These are phyloP conservation scores for Oscheius sp. DNA, from an alignment of 2,888 invertebrate genomes.

Conservation along the genomic window DNA sequence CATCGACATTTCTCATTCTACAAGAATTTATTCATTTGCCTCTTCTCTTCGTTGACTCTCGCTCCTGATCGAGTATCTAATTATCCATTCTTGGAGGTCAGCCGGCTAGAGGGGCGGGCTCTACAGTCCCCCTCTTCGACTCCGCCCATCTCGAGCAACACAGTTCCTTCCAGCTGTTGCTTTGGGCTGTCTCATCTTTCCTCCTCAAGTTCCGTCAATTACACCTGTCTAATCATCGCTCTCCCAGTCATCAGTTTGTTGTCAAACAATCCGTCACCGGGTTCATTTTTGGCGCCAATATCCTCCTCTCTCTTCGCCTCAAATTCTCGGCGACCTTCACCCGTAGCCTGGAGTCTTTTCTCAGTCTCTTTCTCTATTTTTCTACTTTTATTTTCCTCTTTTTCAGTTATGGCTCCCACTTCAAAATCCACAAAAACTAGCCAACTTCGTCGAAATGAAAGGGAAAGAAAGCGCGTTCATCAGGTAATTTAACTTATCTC, in stretches of 20 bases:
- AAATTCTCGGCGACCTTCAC: too few relatives aligned
- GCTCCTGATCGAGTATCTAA: constrained; percentile 21
- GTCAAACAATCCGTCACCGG: background rate
- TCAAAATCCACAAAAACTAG: constrained; percentile 37
- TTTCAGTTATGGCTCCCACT: constrained; percentile 19
- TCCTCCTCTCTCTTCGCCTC: background rate
- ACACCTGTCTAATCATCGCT: background rate
- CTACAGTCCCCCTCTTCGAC: constrained; percentile 5
- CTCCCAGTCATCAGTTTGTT: too few relatives aligned
- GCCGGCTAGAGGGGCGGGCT: background rate
- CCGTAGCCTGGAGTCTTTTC: too few relatives aligned
- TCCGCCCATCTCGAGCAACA: constrained; percentile 4
- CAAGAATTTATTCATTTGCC: background rate
- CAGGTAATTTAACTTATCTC: constrained; percentile 33
- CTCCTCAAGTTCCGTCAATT: background rate
- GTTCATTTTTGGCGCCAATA: background rate
- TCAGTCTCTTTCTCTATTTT: background rate
- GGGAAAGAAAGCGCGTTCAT: constrained; percentile 53
- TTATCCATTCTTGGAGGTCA: constrained; percentile 22
- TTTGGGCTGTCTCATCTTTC: background rate
- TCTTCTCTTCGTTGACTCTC: background rate
- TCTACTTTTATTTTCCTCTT: background rate
- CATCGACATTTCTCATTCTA: background rate
- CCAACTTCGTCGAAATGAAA: constrained; percentile 47
- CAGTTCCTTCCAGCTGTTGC: background rate